These are phyloP conservation scores for Bombylius discolor DNA, from an alignment of 2,888 invertebrate species.

Conservation along the genomic window DNA sequence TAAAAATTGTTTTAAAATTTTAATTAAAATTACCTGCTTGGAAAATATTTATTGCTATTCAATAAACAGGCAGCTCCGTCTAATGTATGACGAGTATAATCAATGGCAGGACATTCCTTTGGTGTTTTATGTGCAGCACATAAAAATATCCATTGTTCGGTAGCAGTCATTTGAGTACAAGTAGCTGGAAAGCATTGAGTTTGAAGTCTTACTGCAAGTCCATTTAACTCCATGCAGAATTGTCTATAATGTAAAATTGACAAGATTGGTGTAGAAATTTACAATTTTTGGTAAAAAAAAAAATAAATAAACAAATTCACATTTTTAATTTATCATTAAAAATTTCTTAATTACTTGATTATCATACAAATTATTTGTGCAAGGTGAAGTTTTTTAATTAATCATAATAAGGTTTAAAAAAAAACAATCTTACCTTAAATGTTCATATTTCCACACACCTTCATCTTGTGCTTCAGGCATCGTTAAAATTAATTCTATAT, in stretches of 20 bases:
- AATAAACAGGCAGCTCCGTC: slow-evolving; percentile 97
- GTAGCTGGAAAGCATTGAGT: slow-evolving; percentile 93
- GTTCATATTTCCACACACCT: slow-evolving; percentile 99
- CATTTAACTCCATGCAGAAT: slow-evolving; percentile 99
- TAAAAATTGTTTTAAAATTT: neutral
- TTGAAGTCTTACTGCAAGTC: slow-evolving; percentile 91
- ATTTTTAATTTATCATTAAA: too few species aligned
- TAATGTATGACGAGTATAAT: slow-evolving; percentile 95
- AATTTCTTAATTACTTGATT: too few species aligned
- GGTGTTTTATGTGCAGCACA: slow-evolving; percentile 99
- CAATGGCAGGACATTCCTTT: slow-evolving; percentile 99
- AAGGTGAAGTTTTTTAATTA: neutral
- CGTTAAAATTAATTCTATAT: slow-evolving; percentile 85
- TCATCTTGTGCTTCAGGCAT: slow-evolving; percentile 97
- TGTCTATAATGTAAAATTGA: slow-evolving; percentile 56
- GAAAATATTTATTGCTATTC: slow-evolving; percentile 99
- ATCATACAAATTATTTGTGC: neutral
- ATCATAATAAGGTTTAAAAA: neutral
- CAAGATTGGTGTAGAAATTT: too few species aligned
- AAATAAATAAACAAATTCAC: too few species aligned
- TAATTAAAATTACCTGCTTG: slow-evolving; percentile 64
- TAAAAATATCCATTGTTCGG: slow-evolving; percentile 99
- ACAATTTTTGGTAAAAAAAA: too few species aligned
- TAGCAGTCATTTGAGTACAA: slow-evolving; percentile 99
- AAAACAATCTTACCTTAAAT: slow-evolving; percentile 54